A percentile compares a stretch with the other conserved stretches of the same genome.
Evolutionary conservation across 2,797 vertebrate species (phyloP).

Genomic region (Enteromius paludinosus): DNA sequence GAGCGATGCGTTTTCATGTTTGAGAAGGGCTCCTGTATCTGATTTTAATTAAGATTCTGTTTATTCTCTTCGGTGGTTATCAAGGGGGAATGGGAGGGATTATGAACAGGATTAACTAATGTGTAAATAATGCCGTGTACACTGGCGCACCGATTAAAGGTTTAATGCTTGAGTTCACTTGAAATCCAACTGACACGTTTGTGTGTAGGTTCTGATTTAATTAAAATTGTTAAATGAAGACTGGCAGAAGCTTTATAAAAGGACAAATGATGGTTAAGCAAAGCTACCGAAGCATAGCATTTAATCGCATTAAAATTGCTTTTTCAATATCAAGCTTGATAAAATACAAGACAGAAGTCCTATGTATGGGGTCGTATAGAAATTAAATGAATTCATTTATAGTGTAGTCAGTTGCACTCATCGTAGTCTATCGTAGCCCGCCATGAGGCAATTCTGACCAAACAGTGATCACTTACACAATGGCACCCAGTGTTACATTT

Average conservation of each 20-base stretch:
- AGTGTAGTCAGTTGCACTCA: not conserved
- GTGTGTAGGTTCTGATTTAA: slow-evolving; percentile 58
- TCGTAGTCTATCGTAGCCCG: not conserved
- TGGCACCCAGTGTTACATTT: not conserved
- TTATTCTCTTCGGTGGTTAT: slow-evolving; percentile 59
- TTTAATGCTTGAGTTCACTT: slow-evolving; percentile 51
- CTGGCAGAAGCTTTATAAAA: slow-evolving; percentile 49
- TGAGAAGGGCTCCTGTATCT: slow-evolving; percentile 62
- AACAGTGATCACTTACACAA: not conserved
- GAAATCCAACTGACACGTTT: slow-evolving; percentile 44
- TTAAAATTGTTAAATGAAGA: slow-evolving; percentile 52
- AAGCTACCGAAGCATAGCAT: slow-evolving; percentile 39
- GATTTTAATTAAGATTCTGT: slow-evolving; percentile 75
- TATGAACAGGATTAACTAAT: slow-evolving; percentile 68
- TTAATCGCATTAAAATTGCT: slow-evolving; percentile 35
- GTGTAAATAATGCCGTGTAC: slow-evolving; percentile 66
- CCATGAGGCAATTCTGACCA: not conserved
- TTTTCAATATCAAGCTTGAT: slow-evolving; percentile 37
- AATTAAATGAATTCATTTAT: not conserved
- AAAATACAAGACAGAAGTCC: slow-evolving; percentile 12
- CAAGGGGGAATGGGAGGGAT: slow-evolving; percentile 51
- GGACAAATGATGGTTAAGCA: slow-evolving; percentile 42
- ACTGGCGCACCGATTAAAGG: slow-evolving; percentile 47
- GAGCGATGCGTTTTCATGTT: slow-evolving; percentile 54
- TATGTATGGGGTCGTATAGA: slow-evolving; percentile 3